A percentile compares a stretch with the other conserved stretches of the same genome.
These are phyloP conservation scores for Anas capensis DNA, from an alignment of 2,797 vertebrate species.

Conservation along the genomic window DNA sequence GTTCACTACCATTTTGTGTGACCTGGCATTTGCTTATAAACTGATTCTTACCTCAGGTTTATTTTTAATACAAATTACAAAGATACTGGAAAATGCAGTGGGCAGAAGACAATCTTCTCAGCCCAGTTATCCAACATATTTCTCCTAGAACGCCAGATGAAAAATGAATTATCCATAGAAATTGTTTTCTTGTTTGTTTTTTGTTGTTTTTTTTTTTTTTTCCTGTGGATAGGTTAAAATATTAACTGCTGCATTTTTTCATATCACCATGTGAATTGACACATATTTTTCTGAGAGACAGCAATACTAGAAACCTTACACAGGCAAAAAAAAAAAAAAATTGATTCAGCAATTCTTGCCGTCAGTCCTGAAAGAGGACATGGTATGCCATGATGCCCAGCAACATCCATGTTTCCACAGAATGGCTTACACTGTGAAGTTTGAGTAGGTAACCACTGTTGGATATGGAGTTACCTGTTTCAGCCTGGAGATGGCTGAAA, in stretches of 20 bases:
- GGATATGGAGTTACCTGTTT: not conserved
- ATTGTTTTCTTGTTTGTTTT: not conserved
- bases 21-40: slow-evolving; percentile 33
- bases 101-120: not conserved
- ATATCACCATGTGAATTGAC: not conserved
- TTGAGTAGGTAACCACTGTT: not conserved
- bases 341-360: not conserved
- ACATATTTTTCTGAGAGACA: not conserved
- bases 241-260: not conserved
- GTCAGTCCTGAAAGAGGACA: not conserved
- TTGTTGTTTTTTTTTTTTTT: not conserved
- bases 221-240: not conserved
- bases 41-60: slow-evolving; percentile 12
- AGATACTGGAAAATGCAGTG: not conserved
- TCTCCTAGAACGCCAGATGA: not conserved
- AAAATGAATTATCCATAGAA: slow-evolving; percentile 35
- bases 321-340: not conserved
- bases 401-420: not conserved
- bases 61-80: not conserved
- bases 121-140: not conserved
- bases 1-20: not conserved
- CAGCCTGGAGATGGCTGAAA: not conserved
- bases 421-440: not conserved
- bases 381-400: not conserved
- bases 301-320: not conserved